Evolutionary conservation across 2,797 vertebrate species (phyloP).

Genomic region (Esox lucius): DNA sequence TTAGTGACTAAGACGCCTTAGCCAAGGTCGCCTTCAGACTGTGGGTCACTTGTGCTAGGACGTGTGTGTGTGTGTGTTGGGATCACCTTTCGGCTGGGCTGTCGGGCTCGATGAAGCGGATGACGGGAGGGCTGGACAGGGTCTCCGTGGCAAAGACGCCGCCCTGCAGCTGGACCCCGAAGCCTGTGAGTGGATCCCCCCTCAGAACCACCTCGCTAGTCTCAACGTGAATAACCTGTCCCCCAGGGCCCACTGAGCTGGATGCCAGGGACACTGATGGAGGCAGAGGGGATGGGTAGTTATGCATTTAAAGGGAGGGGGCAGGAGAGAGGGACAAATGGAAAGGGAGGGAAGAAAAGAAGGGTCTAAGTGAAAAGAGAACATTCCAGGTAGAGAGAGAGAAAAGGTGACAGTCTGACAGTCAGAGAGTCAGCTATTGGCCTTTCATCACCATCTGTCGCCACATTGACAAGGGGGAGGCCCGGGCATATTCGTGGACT

Average conservation of each 20-base stretch:
- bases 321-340: constrained; percentile 22
- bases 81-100: constrained; percentile 96
- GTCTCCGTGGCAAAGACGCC: constrained; percentile 97
- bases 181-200: constrained; percentile 93
- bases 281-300: constrained; percentile 21
- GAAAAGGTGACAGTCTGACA: too few species aligned
- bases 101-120: constrained; percentile 96
- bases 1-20: constrained; percentile 46
- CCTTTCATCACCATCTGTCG: constrained; percentile 44
- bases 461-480: constrained; percentile 6
- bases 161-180: constrained; percentile 98
- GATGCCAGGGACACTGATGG: constrained; percentile 89
- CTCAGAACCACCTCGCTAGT: constrained; percentile 89
- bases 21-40: constrained; percentile 55
- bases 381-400: constrained; percentile 20
- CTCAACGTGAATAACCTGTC: constrained; percentile 96
- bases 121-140: constrained; percentile 89
- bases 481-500: neutral
- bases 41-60: neutral
- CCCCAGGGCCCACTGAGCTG: constrained; percentile 92
- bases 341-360: neutral
- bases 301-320: constrained; percentile 33
- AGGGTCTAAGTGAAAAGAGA: too few species aligned
- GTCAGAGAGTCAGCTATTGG: constrained; percentile 50
- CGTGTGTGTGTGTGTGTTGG: neutral